Evolutionary conservation across 2,888 invertebrate species (phyloP), one percentile per base, ranked within the genome.

Genomic region (Meliscaeva auricollis): DNA sequence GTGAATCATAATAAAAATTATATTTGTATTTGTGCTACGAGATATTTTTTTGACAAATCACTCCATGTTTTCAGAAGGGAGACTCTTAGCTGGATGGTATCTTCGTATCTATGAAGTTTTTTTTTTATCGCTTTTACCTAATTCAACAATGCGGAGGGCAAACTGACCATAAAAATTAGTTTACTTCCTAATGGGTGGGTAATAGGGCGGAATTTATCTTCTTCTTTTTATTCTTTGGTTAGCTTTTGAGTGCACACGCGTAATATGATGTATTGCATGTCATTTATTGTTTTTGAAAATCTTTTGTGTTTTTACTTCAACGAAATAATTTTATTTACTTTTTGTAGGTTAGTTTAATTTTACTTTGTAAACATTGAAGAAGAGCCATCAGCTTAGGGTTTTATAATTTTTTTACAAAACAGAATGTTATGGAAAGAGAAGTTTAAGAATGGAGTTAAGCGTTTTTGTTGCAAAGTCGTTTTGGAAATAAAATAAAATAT

Each of bases 141-240:
- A 76, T 85, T 41, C 81, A 56, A 81, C 81, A 81, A 76, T 73
- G 77, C 68, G 54, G 48, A 77, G 56, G 90, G 87, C 89, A 89
- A 90, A 89, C 89, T 89, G 89, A 90, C 89, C 90, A 89, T 88
- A 88, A 89, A 89, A 90, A 90, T 91, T 90, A 89, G 90, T 90
- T 89, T 88, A 89, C 88, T 88, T 89, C 74, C 78, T 87, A 87
- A 87, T 87, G 85, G 81, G 81, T 69, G 81, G 81, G 85, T 85
- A 85, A 85, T 87, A 84, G 84, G 78, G 77, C 75, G 84, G 84
- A 87, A 87, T 87, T 87, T 87, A 75, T 81, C 87, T 73, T 15
- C 5, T 44, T 62, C 26, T 62, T 62, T 38, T 62, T 62, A 26
- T 84, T 84, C 79, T 72, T 74, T 66, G 41, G n/a, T n/a, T n/a